These are phyloP conservation scores for Accipiter virgatus DNA, from an alignment of 2,113 vertebrate genomes.

Conservation along the genomic window DNA sequence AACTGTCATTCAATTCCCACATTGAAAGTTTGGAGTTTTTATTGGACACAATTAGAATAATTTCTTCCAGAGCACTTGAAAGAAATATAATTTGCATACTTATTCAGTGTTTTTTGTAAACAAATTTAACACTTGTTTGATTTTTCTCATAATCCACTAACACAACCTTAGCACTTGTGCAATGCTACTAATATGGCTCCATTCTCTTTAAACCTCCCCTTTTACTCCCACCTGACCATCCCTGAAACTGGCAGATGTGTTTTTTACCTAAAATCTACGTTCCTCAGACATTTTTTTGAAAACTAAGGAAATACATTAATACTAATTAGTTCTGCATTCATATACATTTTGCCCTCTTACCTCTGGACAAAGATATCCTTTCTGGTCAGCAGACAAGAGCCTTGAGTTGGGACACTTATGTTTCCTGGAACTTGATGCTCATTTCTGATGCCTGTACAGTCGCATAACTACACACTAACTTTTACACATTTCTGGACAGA, in stretches of 20 bases:
- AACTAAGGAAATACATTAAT: not conserved
- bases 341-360: not conserved
- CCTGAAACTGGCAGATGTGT: not conserved
- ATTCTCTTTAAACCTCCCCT: not conserved
- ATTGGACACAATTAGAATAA: not conserved
- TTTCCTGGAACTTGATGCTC: not conserved
- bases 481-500: not conserved
- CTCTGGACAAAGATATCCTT: not conserved
- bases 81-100: not conserved
- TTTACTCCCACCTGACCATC: not conserved
- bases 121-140: not conserved
- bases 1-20: not conserved
- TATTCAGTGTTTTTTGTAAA: accelerated
- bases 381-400: not conserved
- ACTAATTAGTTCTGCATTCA: not conserved
- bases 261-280: not conserved
- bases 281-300: not conserved
- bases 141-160: not conserved
- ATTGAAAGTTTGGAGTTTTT: not conserved
- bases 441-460: not conserved
- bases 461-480: not conserved
- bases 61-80: not conserved
- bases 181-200: not conserved
- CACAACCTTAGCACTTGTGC: not conserved
- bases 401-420: not conserved